Evolutionary conservation across 2,113 vertebrate genomes (phyloP), one percentile per base, ranked within the genome.

Genomic region (Vulpes ferrilata): DNA sequence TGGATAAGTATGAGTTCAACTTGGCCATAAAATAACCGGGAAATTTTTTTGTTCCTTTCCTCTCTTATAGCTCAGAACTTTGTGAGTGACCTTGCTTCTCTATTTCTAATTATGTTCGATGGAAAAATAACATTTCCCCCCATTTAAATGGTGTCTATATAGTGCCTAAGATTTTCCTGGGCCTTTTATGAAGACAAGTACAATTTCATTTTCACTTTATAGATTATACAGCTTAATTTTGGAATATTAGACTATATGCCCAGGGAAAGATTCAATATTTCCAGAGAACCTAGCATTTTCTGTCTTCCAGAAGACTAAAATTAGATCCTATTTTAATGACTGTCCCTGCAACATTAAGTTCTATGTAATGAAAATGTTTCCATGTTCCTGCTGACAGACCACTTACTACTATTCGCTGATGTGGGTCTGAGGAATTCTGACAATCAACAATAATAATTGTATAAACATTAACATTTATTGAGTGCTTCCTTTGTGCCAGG

Each of bases 1-100:
- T 97, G 98, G 96, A 97, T 98, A 98, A 98, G 96, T 97, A 98
- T 81, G 91, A 95, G 93, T 96, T 97, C 87, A 96, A 92, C 80
- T 92, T 96, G 92, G 93, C 38, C 83, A 93, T 89, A 97, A 97
- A 96, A 96, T 96, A 95, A 97, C 84, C 19, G 38, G 57, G 59
- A 5, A 2, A 35, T 11, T 5, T 19, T 94, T 94, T 53, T 90
- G 30, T 81, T 92, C 73, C 73, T 92, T 95, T 74, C 86, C 12
- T 95, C 71, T 57, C 60, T 57, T 81, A 69, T 5, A 82, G 32
- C 64, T 96, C 79, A 92, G 92, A 93, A 92, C 59, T 96, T 94
- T 97, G 92, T 81, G 35, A 81, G 64, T 51, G 74, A 96, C 87
- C 85, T 96, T 95, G 51, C 71, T 95, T 96, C 69, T 95, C 93